These are phyloP conservation scores for Syrrhaptes paradoxus DNA, from an alignment of 2,113 vertebrate genomes.

Conservation along the genomic window DNA sequence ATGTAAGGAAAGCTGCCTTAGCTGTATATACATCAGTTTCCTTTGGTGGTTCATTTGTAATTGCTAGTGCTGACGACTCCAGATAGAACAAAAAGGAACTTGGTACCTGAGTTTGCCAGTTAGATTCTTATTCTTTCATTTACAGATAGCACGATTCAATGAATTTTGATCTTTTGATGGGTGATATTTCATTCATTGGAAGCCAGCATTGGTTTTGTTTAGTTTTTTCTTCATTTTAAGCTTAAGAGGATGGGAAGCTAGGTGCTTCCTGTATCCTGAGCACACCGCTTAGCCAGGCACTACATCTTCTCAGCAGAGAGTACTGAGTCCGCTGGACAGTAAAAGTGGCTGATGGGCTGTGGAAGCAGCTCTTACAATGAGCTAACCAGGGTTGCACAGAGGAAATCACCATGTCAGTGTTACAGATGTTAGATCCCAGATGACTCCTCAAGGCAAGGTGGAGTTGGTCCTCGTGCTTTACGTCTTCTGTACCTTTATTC, in stretches of 20 bases:
- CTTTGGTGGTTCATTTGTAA: slow-evolving; percentile 1
- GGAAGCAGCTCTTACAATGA: accelerated
- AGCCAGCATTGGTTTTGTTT: background rate
- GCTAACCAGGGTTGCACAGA: background rate
- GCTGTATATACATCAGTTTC: background rate
- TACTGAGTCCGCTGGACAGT: background rate
- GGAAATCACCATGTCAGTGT: accelerated
- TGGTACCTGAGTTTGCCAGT: background rate
- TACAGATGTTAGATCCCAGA: background rate
- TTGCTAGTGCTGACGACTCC: slow-evolving; percentile 7
- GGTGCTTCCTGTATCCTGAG: background rate
- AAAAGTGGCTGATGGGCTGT: background rate
- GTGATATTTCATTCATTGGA: background rate
- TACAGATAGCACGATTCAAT: background rate
- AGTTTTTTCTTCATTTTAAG: background rate
- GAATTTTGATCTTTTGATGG: background rate
- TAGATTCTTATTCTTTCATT: background rate
- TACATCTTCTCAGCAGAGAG: background rate
- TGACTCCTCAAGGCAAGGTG: background rate
- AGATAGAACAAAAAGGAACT: slow-evolving; percentile 33
- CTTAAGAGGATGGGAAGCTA: background rate
- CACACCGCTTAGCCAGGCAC: background rate
- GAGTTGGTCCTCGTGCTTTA: background rate
- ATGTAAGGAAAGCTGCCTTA: background rate
- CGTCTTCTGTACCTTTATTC: background rate